Evolutionary conservation across 2,888 invertebrate species (phyloP), one percentile per base, ranked within the genome.

Genomic region (Metopia argyrocephala): DNA sequence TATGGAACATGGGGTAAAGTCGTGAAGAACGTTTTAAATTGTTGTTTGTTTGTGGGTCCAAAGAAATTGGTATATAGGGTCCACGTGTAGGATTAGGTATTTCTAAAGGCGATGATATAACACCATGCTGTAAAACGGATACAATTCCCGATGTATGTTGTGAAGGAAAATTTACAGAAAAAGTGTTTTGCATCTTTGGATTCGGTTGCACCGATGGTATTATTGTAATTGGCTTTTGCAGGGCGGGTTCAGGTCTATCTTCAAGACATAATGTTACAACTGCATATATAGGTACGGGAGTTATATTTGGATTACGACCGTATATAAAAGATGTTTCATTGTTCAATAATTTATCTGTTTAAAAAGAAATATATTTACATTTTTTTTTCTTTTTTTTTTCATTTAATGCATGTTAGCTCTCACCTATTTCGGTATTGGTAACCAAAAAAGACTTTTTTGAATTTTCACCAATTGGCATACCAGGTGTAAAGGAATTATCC

Each of bases 281-380:
- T 0, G 93, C 93, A 85, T 94, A 94, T 70, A 93, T 91, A 21
- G 93, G 93, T 50, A 94, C 93, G 12, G 90, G 87, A 45, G 90
- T 88, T 56, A 89, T 87, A 66, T 89, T 91, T 21, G 93, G 93
- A 89, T 93, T 92, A 70, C 91, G 91, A 0, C 94, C 94, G 85
- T 93, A 92, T 18, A 94, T 86, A 85, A 93, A 93, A 4, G 94
- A 93, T 20, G 91, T 90, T 73, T 87, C 85, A 79, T 90, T 87
- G 54, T 88, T 83, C 15, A 90, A 79, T 20, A 90, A 82, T 74
- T 89, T 88, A 69, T 89, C 89, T 88, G 46, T 62, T 52, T 27
- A 65, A 28, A 5, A 25, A 48, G 31, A 9, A 59, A 9, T 18
- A 9, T 46, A 25, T 66, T 48, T 25, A 46, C 56, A 64, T 52